Percentiles rank a stretch among this genome's conserved stretches.
These are phyloP conservation scores for Diarsia brunnea DNA, from an alignment of 2,888 invertebrate genomes.

Conservation along the genomic window DNA sequence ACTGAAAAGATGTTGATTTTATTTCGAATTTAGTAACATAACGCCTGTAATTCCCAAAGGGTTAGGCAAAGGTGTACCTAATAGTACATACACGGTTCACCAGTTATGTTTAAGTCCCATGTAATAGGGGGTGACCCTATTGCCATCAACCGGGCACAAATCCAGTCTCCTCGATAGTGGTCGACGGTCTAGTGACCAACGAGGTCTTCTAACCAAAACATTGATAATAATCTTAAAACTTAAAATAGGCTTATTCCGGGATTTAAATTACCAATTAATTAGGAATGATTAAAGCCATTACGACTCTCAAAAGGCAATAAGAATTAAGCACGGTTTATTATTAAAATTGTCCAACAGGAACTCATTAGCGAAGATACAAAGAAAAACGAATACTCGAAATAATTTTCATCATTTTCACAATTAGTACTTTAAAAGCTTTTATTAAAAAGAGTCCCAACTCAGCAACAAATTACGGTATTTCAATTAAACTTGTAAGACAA, in stretches of 20 bases:
- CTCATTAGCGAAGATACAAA: slow-evolving; percentile 32
- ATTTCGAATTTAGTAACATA: neutral
- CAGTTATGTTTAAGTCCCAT: no score
- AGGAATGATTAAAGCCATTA: neutral
- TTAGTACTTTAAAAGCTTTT: neutral
- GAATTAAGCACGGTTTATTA: neutral
- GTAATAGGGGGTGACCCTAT: no score
- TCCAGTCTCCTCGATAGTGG: no score
- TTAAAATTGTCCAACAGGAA: slow-evolving; percentile 4
- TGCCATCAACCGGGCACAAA: no score
- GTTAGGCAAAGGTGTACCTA: no score
- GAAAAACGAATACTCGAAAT: slow-evolving; percentile 1
- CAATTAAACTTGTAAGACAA: slow-evolving; percentile 12
- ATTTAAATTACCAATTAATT: neutral
- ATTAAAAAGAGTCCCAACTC: slow-evolving; percentile 18
- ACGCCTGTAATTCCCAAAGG: no score
- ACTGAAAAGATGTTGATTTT: neutral
- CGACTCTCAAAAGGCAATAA: neutral
- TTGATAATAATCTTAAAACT: neutral
- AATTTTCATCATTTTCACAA: slow-evolving; percentile 13
- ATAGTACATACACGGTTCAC: no score
- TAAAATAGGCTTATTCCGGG: neutral
- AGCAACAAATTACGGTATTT: slow-evolving; percentile 14
- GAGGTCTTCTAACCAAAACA: neutral
- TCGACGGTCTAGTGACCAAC: no score